Evolutionary conservation across 2,888 invertebrate genomes (phyloP).

Genomic region (Aricia artaxerxes): DNA sequence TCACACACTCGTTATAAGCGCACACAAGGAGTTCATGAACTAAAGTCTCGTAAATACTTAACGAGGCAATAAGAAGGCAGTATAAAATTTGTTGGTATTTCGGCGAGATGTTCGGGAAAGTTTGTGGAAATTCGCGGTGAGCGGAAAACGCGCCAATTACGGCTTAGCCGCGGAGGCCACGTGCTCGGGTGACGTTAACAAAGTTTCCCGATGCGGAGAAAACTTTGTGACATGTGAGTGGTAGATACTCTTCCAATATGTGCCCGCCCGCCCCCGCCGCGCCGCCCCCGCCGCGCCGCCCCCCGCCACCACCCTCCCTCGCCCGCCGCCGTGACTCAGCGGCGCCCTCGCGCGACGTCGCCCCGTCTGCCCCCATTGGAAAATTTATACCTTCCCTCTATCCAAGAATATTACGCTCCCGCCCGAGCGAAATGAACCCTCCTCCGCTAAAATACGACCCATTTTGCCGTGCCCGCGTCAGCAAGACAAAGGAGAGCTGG

Average conservation of each 20-base stretch:
- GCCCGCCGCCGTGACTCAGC: constrained; percentile 71
- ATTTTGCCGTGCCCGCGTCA: constrained; percentile 48
- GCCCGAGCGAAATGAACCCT: constrained; percentile 56
- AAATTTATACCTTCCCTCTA: constrained; percentile 80
- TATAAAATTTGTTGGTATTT: constrained; percentile 26
- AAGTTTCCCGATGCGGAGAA: constrained; percentile 79
- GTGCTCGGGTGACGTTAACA: constrained; percentile 80
- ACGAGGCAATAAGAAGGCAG: constrained; percentile 20
- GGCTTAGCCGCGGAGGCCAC: constrained; percentile 72
- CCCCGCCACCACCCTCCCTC: constrained; percentile 38
- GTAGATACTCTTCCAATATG: constrained; percentile 76
- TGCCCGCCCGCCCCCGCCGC: constrained; percentile 49
- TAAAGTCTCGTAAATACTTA: constrained; percentile 21
- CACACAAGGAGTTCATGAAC: background rate
- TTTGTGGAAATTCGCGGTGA: constrained; percentile 40
- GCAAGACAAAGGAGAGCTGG: constrained; percentile 74
- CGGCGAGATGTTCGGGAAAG: constrained; percentile 35
- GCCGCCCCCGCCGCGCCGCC: constrained; percentile 43
- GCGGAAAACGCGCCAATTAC: constrained; percentile 66
- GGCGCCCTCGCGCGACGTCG: constrained; percentile 79
- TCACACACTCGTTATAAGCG: background rate
- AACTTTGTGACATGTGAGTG: constrained; percentile 81
- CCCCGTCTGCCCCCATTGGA: constrained; percentile 78
- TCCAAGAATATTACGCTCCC: constrained; percentile 68
- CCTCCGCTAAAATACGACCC: constrained; percentile 52